These are phyloP conservation scores for Cynopterus brachyotis DNA, from an alignment of 2,113 vertebrate species.

Conservation along the genomic window DNA sequence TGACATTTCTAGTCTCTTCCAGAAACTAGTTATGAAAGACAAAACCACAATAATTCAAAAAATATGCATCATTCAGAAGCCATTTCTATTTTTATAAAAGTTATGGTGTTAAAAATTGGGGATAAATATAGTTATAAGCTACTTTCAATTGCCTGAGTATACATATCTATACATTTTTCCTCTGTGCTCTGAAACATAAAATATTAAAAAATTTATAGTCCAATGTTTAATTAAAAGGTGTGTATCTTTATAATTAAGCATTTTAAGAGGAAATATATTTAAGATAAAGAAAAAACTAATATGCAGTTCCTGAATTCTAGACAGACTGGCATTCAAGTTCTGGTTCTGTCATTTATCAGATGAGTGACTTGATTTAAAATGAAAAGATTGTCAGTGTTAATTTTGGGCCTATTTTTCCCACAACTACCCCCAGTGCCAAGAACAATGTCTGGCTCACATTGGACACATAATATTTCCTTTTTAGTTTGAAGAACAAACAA, in stretches of 20 bases:
- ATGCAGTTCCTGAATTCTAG: neutral
- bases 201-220: neutral
- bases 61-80: neutral
- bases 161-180: neutral
- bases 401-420: neutral
- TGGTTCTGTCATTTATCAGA: neutral
- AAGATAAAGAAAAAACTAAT: neutral
- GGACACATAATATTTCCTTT: neutral
- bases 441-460: neutral
- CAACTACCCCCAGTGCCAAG: neutral
- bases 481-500: neutral
- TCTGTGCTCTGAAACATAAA: neutral
- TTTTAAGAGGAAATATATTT: neutral
- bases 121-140: neutral
- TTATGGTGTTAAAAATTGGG: neutral
- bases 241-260: neutral
- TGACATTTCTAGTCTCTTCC: constrained; percentile 42
- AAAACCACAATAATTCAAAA: constrained; percentile 60
- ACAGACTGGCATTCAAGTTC: neutral
- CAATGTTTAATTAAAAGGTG: neutral
- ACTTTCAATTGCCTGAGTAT: neutral
- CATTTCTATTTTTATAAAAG: constrained; percentile 57
- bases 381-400: neutral
- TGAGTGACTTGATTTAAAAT: neutral
- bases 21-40: neutral